phyloP scores from a whole-genome alignment of 2,113 vertebrate genomes.

The Heterotis niloticus region DNA sequence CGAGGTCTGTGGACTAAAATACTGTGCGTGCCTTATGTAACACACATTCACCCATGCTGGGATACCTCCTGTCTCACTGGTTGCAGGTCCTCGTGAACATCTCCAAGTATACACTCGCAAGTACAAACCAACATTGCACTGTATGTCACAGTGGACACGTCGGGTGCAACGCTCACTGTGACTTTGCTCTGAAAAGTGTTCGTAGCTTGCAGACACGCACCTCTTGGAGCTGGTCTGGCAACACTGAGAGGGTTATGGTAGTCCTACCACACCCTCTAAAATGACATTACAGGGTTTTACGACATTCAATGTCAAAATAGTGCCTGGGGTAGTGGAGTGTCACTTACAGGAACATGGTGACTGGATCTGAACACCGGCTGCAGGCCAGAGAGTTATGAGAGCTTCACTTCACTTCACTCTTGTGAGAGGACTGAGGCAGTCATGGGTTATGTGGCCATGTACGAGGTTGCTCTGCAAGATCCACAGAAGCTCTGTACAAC shows the following conservation, averaged over 20 bases:
- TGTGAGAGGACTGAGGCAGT: too few species aligned
- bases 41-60: too few species aligned
- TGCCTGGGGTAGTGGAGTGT: background rate
- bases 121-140: background rate
- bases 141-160: slow-evolving; percentile 10
- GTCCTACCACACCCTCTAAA: background rate
- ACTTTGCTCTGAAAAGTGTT: slow-evolving; percentile 14
- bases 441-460: background rate
- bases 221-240: slow-evolving; percentile 10
- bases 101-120: too few species aligned
- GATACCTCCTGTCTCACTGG: too few species aligned
- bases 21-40: too few species aligned
- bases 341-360: background rate
- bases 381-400: background rate
- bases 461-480: background rate
- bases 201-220: slow-evolving; percentile 8
- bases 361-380: background rate
- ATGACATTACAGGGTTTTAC: slow-evolving; percentile 1
- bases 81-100: too few species aligned
- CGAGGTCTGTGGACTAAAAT: too few species aligned
- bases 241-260: background rate
- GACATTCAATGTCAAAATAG: slow-evolving; percentile 13
- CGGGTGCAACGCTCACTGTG: background rate
- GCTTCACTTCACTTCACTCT: slow-evolving; percentile 1
- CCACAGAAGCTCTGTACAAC: background rate